These are phyloP conservation scores for Pseudorectes ferrugineus DNA, from an alignment of 2,113 vertebrate genomes.

Conservation along the genomic window DNA sequence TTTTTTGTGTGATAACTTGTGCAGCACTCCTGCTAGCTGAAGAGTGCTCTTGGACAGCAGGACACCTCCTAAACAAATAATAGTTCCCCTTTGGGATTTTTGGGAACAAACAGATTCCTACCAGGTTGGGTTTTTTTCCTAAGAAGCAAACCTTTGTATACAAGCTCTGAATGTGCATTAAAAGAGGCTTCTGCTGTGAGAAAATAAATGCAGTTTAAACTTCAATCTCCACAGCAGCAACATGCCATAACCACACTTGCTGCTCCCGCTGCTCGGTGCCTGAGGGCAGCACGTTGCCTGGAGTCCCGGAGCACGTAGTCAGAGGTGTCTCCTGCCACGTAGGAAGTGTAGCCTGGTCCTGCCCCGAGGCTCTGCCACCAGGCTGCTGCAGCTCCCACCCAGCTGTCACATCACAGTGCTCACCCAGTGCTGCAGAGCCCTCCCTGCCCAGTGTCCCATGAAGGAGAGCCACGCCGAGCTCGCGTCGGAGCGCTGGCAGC, in stretches of 20 bases:
- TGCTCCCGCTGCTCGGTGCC: not conserved
- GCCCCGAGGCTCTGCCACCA: not conserved
- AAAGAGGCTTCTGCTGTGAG: not conserved
- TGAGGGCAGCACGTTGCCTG: not conserved
- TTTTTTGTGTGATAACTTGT: not conserved
- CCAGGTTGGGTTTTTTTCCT: not conserved
- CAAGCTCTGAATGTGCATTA: not conserved
- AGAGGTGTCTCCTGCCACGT: not conserved
- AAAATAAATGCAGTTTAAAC: not conserved
- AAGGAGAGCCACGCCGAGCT: not conserved
- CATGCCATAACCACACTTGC: not conserved
- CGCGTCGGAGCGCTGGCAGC: rapidly evolving
- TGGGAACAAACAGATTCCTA: not conserved
- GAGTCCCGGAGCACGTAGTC: not conserved
- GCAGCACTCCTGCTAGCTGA: not conserved
- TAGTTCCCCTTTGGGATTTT: rapidly evolving
- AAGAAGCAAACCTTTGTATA: not conserved
- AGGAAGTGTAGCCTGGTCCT: not conserved
- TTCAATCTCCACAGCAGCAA: not conserved
- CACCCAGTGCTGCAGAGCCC: not conserved
- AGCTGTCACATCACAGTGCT: not conserved
- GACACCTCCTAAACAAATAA: not conserved
- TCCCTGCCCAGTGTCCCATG: not conserved
- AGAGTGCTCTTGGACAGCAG: not conserved
- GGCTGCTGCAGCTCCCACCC: not conserved